These are phyloP conservation scores for Sandelia bainsii DNA, from an alignment of 2,797 vertebrate species.

Conservation along the genomic window DNA sequence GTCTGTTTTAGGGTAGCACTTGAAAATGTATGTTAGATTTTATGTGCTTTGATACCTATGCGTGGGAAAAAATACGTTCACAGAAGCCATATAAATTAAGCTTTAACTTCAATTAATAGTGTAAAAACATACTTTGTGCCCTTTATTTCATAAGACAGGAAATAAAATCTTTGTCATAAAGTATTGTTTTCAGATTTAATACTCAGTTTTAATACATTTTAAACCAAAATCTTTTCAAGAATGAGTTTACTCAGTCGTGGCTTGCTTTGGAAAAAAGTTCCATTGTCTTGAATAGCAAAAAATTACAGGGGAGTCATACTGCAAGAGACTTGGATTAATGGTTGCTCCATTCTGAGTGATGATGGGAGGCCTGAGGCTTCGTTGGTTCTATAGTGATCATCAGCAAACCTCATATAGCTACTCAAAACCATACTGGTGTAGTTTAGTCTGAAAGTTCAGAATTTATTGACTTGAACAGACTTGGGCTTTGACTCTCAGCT, in stretches of 20 bases:
- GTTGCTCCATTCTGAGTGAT: neutral
- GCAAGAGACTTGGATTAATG: neutral
- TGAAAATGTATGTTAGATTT: neutral
- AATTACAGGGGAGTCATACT: neutral
- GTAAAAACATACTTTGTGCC: neutral
- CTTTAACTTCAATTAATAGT: neutral
- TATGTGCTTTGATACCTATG: neutral
- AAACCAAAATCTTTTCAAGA: neutral
- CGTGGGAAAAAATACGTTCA: neutral
- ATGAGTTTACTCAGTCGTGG: neutral
- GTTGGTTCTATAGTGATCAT: neutral
- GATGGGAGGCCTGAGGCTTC: neutral
- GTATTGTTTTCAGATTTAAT: neutral
- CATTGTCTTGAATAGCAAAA: neutral
- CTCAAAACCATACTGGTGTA: neutral
- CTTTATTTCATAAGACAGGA: neutral
- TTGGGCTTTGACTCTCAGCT: neutral
- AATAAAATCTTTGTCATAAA: neutral
- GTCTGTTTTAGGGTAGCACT: neutral
- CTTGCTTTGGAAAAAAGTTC: neutral
- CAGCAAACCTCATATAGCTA: neutral
- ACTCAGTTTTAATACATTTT: neutral
- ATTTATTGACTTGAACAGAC: too few species aligned
- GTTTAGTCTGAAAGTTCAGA: neutral
- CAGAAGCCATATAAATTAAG: neutral